Conservation (phyloP, 1,140 invertebrate genomes). For the Danaus plexippus region DNA sequence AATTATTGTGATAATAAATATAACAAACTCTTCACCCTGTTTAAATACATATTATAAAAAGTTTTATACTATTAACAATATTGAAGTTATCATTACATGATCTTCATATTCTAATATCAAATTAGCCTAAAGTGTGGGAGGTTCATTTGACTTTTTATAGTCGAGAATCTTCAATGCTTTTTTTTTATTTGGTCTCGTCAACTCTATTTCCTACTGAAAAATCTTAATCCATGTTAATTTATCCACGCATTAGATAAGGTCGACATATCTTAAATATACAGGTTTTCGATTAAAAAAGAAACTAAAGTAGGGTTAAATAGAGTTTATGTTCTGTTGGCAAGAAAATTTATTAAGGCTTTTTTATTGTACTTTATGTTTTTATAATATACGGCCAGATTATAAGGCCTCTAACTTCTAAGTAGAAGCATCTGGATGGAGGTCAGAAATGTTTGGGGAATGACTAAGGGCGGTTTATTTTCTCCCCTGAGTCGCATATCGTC, state of each 20-base stretch:
- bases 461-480: conserved; percentile 26
- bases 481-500: conserved; percentile 37
- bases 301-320: conserved; percentile 1
- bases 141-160: too few relatives aligned
- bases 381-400: conserved; percentile 25
- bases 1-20: too few relatives aligned
- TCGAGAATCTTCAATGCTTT: too few relatives aligned
- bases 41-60: too few relatives aligned
- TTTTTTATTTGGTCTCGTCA: too few relatives aligned
- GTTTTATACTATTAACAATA: too few relatives aligned
- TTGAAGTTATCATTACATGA: too few relatives aligned
- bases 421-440: conserved; percentile 11
- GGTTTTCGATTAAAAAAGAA: too few relatives aligned
- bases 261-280: not conserved
- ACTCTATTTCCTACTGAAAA: not conserved
- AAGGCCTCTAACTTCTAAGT: conserved; percentile 15
- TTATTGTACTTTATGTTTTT: conserved; percentile 6
- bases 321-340: conserved; percentile 11
- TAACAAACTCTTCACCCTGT: too few relatives aligned
- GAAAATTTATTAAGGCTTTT: conserved; percentile 6
- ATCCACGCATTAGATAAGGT: conserved; percentile 9
- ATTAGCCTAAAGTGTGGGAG: too few relatives aligned
- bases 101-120: too few relatives aligned
- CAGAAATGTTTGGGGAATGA: conserved; percentile 8
- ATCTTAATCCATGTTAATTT: conserved; percentile 17